Evolutionary conservation across 2,113 vertebrate species (phyloP).

Genomic region (Fulmarus glacialis): DNA sequence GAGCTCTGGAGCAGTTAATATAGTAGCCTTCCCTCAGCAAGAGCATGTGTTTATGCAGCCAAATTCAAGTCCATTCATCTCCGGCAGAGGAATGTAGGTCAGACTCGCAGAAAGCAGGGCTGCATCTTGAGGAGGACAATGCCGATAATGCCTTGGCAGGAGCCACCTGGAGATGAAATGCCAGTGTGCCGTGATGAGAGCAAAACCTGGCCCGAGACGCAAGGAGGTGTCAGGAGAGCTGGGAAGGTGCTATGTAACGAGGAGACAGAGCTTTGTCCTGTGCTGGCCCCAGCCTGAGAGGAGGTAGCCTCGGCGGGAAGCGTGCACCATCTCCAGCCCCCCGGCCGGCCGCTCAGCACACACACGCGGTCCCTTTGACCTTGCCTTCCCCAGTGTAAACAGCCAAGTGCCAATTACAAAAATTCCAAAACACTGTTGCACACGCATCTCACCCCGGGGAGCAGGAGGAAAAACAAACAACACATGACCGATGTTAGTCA

Average conservation of each 20-base stretch:
- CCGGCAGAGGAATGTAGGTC: background rate
- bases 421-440: constrained; percentile 1
- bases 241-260: background rate
- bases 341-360: rapidly evolving
- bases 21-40: background rate
- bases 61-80: constrained; percentile 2
- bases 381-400: background rate
- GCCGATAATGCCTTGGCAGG: background rate
- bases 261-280: background rate
- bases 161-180: background rate
- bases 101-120: background rate
- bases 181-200: background rate
- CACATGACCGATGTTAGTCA: constrained; percentile 29
- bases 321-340: background rate
- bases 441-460: background rate
- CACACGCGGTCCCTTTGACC: background rate
- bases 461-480: background rate
- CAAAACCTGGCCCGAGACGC: background rate
- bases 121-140: background rate
- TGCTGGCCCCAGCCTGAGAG: background rate
- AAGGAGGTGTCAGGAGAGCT: background rate
- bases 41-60: background rate
- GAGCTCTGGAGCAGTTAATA: background rate
- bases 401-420: background rate
- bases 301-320: background rate